Percentiles rank a stretch among this genome's conserved stretches.
Evolutionary conservation across 2,888 invertebrate species (phyloP).

Genomic region (Tipula vernalis): DNA sequence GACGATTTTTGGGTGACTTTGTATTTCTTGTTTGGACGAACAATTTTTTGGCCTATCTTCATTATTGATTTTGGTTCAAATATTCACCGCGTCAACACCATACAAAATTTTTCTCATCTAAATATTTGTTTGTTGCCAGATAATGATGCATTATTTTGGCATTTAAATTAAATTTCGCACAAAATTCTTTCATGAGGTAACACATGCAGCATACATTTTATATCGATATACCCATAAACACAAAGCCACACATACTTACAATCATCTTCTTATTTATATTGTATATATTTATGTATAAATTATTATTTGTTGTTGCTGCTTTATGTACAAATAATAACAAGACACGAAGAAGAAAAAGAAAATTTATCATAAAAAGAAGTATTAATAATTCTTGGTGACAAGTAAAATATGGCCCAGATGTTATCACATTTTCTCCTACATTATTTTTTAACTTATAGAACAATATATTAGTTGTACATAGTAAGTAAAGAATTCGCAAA

Average conservation of each 20-base stretch:
- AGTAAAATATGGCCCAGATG: constrained; percentile 4
- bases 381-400: constrained; percentile 4
- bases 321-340: background rate
- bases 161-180: background rate
- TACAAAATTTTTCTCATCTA: too few relatives aligned
- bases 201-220: background rate
- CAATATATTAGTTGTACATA: background rate
- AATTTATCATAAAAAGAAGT: background rate
- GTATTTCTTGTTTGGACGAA: too few relatives aligned
- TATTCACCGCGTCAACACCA: too few relatives aligned
- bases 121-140: background rate
- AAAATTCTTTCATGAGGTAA: background rate
- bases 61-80: too few relatives aligned
- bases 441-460: background rate
- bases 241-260: background rate
- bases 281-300: background rate
- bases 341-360: background rate
- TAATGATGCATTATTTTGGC: background rate
- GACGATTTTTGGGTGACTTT: too few relatives aligned
- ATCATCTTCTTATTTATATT: background rate
- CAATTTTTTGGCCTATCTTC: too few relatives aligned
- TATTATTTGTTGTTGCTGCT: background rate
- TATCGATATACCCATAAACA: background rate
- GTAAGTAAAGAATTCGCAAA: background rate
- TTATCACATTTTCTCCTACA: background rate